A percentile compares a stretch with the other conserved stretches of the same genome.
Conservation (phyloP, 2,888 invertebrate genomes). For the Pomacea canaliculata region DNA sequence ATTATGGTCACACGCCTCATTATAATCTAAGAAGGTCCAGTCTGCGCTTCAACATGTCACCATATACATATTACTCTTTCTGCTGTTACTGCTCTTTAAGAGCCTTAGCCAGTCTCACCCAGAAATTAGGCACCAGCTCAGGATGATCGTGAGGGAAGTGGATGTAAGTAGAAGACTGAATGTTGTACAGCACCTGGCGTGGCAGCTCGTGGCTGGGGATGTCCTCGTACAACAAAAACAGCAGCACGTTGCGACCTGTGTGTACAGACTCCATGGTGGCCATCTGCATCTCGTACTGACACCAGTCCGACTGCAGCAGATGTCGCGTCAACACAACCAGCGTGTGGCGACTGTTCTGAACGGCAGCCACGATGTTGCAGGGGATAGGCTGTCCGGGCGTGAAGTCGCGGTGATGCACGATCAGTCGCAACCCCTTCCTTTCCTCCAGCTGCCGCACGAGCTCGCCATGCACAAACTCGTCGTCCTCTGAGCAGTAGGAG, state of each 20-base stretch:
- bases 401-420: conserved; percentile 27
- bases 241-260: conserved; percentile 25
- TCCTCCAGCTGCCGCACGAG: conserved; percentile 18
- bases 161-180: conserved; percentile 27
- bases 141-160: conserved; percentile 16
- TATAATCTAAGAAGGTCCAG: too few species aligned
- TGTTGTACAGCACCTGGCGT: conserved; percentile 22
- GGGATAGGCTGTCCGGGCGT: conserved; percentile 21
- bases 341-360: conserved; percentile 26
- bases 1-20: too few species aligned
- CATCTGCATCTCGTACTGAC: conserved; percentile 32
- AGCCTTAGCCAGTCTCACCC: conserved; percentile 17
- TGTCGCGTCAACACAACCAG: conserved; percentile 25
- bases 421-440: conserved; percentile 11
- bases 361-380: conserved; percentile 23
- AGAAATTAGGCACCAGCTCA: conserved; percentile 3
- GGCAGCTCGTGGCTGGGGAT: conserved; percentile 21
- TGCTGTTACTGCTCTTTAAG: not conserved
- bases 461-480: conserved; percentile 18
- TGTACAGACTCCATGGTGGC: conserved; percentile 29
- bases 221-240: conserved; percentile 30
- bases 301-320: conserved; percentile 22
- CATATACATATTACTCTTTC: too few species aligned
- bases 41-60: too few species aligned
- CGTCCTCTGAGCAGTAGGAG: conserved; percentile 21